These are phyloP conservation scores for Andrena haemorrhoa DNA, from an alignment of 2,888 invertebrate species.

Conservation along the genomic window DNA sequence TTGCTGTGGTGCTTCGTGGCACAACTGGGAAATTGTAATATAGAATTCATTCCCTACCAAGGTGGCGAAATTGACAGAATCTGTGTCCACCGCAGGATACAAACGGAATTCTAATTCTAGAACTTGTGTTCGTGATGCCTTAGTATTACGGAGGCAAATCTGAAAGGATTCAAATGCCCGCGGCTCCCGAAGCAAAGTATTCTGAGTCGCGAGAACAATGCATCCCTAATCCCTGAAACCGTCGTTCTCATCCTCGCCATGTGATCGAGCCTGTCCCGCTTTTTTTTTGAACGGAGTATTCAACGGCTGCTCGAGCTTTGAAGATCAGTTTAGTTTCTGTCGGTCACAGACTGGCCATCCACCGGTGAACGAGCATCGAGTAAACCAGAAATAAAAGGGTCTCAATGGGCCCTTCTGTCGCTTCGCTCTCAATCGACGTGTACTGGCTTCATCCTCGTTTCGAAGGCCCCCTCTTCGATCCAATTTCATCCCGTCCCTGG, in stretches of 20 bases:
- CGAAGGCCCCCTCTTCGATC: conserved; percentile 30
- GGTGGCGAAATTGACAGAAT: too few species aligned
- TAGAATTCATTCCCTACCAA: too few species aligned
- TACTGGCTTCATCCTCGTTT: conserved; percentile 3
- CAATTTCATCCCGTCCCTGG: conserved; percentile 51
- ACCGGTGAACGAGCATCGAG: conserved; percentile 47
- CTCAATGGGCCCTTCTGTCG: conserved; percentile 45
- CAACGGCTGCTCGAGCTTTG: conserved; percentile 6
- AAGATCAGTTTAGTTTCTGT: conserved; percentile 30
- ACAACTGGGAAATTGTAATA: too few species aligned
- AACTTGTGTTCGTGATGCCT: too few species aligned
- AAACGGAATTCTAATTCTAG: too few species aligned
- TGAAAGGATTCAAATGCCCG: too few species aligned
- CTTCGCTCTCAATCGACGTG: conserved; percentile 27
- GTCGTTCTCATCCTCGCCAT: background rate
- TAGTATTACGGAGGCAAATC: too few species aligned
- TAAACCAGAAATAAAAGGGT: conserved; percentile 58
- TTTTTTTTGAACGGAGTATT: conserved; percentile 7
- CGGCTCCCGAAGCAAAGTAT: too few species aligned
- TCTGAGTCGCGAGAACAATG: background rate
- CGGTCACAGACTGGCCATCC: conserved; percentile 13
- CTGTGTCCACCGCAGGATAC: too few species aligned
- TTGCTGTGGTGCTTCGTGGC: too few species aligned
- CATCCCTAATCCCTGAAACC: background rate
- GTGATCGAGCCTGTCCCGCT: background rate